A percentile compares a stretch with the other conserved stretches of the same genome.
Conservation (phyloP, 2,113 vertebrate species). For the Hippopotamus amphibius region DNA sequence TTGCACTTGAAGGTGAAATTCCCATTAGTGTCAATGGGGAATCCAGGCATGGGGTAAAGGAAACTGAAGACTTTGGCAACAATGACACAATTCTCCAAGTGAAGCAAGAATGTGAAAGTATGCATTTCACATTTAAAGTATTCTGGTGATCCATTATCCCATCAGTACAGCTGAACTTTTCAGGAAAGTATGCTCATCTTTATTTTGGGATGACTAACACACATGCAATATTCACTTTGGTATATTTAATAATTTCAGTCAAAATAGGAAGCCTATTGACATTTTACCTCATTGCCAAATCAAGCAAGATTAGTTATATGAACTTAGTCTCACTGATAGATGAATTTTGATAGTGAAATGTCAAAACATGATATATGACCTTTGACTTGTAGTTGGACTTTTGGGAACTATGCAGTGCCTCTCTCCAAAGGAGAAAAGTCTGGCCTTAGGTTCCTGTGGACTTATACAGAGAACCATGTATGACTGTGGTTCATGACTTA, state of each 20-base stretch:
- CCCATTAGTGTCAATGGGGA: slow-evolving; percentile 67
- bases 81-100: slow-evolving; percentile 77
- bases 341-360: slow-evolving; percentile 67
- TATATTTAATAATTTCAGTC: slow-evolving; percentile 67
- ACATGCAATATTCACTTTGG: slow-evolving; percentile 76
- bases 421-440: background rate
- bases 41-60: slow-evolving; percentile 64
- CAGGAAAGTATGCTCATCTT: slow-evolving; percentile 66
- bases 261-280: slow-evolving; percentile 75
- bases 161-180: slow-evolving; percentile 66
- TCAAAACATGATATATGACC: slow-evolving; percentile 52
- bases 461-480: background rate
- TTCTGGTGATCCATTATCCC: slow-evolving; percentile 65
- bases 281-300: slow-evolving; percentile 78
- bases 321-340: slow-evolving; percentile 67
- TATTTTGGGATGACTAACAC: slow-evolving; percentile 76
- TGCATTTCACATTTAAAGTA: slow-evolving; percentile 66
- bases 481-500: background rate
- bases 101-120: slow-evolving; percentile 66
- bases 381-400: slow-evolving; percentile 56
- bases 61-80: slow-evolving; percentile 75
- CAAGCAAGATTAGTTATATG: slow-evolving; percentile 73
- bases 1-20: slow-evolving; percentile 62
- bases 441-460: background rate
- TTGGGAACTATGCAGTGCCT: background rate